Base-by-base conservation (phyloP, 23 tunicate species). In the Ascidia mentula region DNA sequence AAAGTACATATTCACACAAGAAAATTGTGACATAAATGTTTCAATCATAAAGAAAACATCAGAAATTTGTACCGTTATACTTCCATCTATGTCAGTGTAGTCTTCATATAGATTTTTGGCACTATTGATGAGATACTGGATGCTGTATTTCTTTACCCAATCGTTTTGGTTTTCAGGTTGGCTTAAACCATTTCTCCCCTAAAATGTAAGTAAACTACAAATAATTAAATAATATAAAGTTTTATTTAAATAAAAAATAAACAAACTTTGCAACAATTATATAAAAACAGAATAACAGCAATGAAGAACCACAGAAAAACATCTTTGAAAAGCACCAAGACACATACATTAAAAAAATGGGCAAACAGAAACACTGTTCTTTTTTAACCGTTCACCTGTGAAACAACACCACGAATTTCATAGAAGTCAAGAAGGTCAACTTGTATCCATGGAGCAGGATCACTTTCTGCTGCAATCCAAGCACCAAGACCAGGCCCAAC, bases 321-420 rank as follows among this genome's bases (percentile, higher is more conserved):
- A 42, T 42, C 53, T 42, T 42, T 12, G 15, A 9, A 9, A 15
- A 42, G 15, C 53, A 9, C 53, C 12, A 42, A 42, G 12, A 42
- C 53, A 42, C 12, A 42, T 42, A 42, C 53, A 42, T 12, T 42
- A 42, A 42, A 42, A 9, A 15, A 42, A 9, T 42, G 15, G 15
- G 12, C 15, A 9, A 9, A 42, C 15, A 9, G 53, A 12, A 42
- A 42, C 12, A 42, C 53, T 42, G 53, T 42, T n/a, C n/a, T n/a
- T n/a, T n/a, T n/a, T n/a, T n/a, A n/a, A 53, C 24, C 15, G 32
- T 6, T 69, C 65, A 89, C 98, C 82, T 94, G 98, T n/a, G 94
- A 88, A 6, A 94, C 80, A 77, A 94, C 46, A 24, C 98, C 98
- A 31, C 94, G 53, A 8, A 94, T 79, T 85, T 94, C 94, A 40